Percentiles rank a stretch among this genome's conserved stretches.
These are phyloP conservation scores for Papilio elwesi DNA, from an alignment of 2,888 invertebrate species.

Conservation along the genomic window DNA sequence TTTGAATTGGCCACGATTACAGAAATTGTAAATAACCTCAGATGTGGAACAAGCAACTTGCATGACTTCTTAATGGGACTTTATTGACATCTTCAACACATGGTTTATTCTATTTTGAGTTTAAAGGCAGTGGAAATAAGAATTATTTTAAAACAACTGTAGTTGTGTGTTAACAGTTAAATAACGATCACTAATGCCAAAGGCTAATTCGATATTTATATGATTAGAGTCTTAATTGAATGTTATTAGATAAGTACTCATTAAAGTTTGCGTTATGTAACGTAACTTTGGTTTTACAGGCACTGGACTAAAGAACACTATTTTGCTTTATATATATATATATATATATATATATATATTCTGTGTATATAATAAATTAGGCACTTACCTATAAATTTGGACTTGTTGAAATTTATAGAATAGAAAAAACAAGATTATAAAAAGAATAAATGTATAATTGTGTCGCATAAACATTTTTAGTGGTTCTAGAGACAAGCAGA, in stretches of 20 bases:
- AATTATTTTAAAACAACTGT: not conserved
- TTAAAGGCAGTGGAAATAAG: not conserved
- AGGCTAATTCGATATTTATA: constrained; percentile 27
- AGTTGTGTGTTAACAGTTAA: constrained; percentile 15
- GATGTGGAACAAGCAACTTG: constrained; percentile 35
- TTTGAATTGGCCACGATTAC: constrained; percentile 49
- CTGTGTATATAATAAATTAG: too few relatives aligned
- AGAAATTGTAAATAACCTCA: constrained; percentile 50
- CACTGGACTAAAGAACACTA: not conserved
- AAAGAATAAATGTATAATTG: too few relatives aligned
- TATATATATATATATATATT: too few relatives aligned
- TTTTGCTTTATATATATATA: too few relatives aligned
- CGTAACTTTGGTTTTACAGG: not conserved
- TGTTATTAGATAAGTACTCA: not conserved
- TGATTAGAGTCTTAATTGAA: constrained; percentile 22
- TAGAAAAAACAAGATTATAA: too few relatives aligned
- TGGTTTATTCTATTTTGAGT: not conserved
- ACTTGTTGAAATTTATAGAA: too few relatives aligned
- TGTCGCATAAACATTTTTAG: too few relatives aligned
- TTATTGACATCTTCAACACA: constrained; percentile 24
- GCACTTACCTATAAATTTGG: not conserved
- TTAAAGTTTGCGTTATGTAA: not conserved
- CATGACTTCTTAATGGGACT: constrained; percentile 15
- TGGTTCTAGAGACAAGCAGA: too few relatives aligned
- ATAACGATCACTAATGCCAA: constrained; percentile 22